Base-by-base conservation (phyloP, 2,113 vertebrate species). In the Tapirus terrestris region DNA sequence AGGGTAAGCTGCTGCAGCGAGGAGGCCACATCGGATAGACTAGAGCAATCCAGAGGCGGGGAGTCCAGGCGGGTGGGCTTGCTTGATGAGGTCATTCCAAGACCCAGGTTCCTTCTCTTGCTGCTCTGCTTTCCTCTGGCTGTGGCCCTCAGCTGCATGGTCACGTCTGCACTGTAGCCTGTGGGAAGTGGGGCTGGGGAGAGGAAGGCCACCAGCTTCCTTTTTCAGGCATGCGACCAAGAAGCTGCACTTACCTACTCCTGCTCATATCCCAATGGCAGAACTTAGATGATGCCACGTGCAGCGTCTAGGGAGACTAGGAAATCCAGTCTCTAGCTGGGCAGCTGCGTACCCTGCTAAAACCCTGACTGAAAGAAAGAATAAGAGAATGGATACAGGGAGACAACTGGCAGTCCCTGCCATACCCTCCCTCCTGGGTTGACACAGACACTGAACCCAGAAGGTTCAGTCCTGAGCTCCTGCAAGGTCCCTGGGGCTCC, bases 261-360 rank as follows among this genome's bases (percentile, higher is more conserved):
- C 31, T 31, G 53, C 39, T 72, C 36, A 48, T 11, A 8, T n/a
- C 51, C 39, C 43, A 25, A 31, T 31, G 51, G 25, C 33, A 1
- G 39, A 48, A 45, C 9, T 27, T 20, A 23, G 21, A 20, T 0
- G 43, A 25, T 18, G 45, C 33, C 33, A 39, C 3, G 2, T 0
- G 3, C 12, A 23, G 18, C 33, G 29, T 65, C 39, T 10, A 48
- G 18, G 27, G 58, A 56, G 8, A 75, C 33, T 7, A 23, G 25
- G 33, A 39, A 29, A 31, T 73, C 36, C 29, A 17, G 7, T 25
- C 25, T 75, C 33, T 12, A 8, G 70, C 31, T 17, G 33, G 58
- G 39, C n/a, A 43, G 70, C 81, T 53, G 23, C 56, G 45, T 4
- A 23, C 25, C 29, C 68, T 25, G 39, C 56, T 61, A 10, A 17